Evolutionary conservation across 2,888 invertebrate species (phyloP).

Genomic region (Nudaria mundana): DNA sequence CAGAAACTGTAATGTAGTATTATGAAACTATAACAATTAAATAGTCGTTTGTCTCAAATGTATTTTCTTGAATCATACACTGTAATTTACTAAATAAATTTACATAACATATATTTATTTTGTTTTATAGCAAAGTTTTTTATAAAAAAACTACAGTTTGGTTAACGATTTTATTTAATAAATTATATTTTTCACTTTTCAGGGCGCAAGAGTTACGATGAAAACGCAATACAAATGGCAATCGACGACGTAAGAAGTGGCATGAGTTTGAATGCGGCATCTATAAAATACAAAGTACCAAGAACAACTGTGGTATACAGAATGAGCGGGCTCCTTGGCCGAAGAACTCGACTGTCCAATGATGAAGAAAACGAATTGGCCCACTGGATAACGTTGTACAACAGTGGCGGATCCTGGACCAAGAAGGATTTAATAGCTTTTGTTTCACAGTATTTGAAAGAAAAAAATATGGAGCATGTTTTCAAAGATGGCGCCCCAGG

Average conservation of each 20-base stretch:
- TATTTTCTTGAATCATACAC: too few relatives aligned
- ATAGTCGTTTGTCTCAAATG: too few relatives aligned
- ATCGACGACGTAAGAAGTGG: conserved; percentile 1
- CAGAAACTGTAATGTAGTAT: too few relatives aligned
- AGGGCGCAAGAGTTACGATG: neutral
- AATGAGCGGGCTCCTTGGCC: neutral
- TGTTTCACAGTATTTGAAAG: conserved; percentile 2
- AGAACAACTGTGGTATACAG: conserved; percentile 1
- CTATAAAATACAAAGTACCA: neutral
- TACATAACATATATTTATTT: too few relatives aligned
- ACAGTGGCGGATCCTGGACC: neutral
- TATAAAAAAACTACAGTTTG: too few relatives aligned
- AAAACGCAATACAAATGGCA: conserved; percentile 1
- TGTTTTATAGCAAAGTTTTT: too few relatives aligned
- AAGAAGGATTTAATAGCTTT: conserved; percentile 2
- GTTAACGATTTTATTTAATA: too few relatives aligned
- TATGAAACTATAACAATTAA: too few relatives aligned
- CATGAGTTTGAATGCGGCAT: conserved; percentile 3
- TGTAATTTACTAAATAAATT: too few relatives aligned
- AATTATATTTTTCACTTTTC: neutral
- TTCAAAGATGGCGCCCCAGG: conserved; percentile 7
- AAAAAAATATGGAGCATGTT: neutral
- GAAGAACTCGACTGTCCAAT: neutral
- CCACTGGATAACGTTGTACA: neutral
- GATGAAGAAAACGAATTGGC: conserved; percentile 3